Conservation (phyloP, 2,888 invertebrate genomes). For the Dorcus hopei region DNA sequence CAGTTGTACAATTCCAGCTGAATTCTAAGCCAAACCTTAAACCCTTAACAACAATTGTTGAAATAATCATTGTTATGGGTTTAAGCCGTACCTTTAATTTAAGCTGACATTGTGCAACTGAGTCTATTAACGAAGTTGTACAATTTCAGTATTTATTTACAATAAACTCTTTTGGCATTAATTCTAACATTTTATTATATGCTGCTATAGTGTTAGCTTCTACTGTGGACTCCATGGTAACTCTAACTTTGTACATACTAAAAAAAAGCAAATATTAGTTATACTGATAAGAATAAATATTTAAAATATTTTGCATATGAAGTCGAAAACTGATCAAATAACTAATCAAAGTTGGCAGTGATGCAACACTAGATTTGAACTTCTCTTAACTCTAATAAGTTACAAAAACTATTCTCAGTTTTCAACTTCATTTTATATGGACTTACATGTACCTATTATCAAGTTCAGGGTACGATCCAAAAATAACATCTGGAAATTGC, state of each 20-base stretch:
- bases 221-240: conserved; percentile 51
- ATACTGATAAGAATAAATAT: conserved; percentile 1
- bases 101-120: no score
- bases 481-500: conserved; percentile 51
- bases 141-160: conserved; percentile 21
- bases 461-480: conserved; percentile 55
- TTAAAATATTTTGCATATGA: not conserved
- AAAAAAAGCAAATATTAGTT: conserved; percentile 27
- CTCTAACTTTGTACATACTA: conserved; percentile 52
- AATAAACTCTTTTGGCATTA: conserved; percentile 36
- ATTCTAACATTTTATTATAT: conserved; percentile 44
- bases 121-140: not conserved
- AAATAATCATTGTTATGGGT: no score
- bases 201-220: conserved; percentile 41
- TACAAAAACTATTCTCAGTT: not conserved
- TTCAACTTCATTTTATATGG: not conserved
- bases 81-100: no score
- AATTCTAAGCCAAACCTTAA: no score
- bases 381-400: no score
- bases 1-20: no score
- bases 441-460: conserved; percentile 42
- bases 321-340: no score
- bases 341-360: no score
- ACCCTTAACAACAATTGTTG: no score
- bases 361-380: no score